Conservation (phyloP, 2,888 invertebrate species). For the Nudaria mundana region DNA sequence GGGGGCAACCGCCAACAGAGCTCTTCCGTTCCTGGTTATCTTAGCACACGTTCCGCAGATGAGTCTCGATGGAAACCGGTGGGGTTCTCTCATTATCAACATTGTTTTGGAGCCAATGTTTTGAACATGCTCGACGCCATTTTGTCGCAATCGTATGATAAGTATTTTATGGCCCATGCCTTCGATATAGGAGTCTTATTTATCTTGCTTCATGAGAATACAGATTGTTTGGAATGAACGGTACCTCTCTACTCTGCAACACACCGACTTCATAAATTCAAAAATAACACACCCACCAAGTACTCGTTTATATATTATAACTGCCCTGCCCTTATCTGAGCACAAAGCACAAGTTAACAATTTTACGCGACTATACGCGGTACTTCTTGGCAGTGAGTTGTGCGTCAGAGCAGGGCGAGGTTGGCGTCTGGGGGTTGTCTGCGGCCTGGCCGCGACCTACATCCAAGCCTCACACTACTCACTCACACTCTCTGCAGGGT, state of each 20-base stretch:
- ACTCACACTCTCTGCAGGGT: conserved; percentile 24
- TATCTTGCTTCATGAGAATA: conserved; percentile 19
- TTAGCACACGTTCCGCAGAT: conserved; percentile 49
- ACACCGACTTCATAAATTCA: too few relatives aligned
- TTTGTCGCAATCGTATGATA: conserved; percentile 25
- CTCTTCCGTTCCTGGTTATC: conserved; percentile 35
- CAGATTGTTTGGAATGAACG: too few relatives aligned
- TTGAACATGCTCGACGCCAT: conserved; percentile 46
- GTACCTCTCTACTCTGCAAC: too few relatives aligned
- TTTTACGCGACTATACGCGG: too few relatives aligned
- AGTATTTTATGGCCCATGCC: conserved; percentile 30
- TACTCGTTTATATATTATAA: not conserved
- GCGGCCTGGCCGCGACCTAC: conserved; percentile 73
- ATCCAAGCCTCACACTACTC: conserved; percentile 44
- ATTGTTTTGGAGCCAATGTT: conserved; percentile 53
- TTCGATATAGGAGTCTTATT: conserved; percentile 28
- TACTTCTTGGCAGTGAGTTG: conserved; percentile 27
- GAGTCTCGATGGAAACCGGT: conserved; percentile 54
- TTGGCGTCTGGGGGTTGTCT: conserved; percentile 76
- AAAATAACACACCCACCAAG: not conserved
- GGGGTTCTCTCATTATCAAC: conserved; percentile 54
- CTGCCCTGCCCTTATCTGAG: conserved; percentile 4
- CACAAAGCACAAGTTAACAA: conserved; percentile 19
- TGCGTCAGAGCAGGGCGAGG: conserved; percentile 49
- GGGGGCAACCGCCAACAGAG: conserved; percentile 33